Evolutionary conservation across 2,888 invertebrate genomes (phyloP), one percentile per base, ranked within the genome.

Genomic region (Caenorhabditis japonica): DNA sequence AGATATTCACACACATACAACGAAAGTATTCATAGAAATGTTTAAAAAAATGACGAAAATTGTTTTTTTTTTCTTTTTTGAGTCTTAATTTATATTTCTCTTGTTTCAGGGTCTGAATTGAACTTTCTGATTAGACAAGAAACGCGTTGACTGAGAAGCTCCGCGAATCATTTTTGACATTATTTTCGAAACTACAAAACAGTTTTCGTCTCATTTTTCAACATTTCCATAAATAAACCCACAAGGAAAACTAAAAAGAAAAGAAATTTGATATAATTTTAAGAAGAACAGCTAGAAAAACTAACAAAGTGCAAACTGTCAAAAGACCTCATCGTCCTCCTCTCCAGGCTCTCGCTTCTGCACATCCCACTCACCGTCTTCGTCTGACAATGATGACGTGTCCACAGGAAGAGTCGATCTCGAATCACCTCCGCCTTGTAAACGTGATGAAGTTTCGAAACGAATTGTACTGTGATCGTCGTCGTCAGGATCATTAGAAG

Each of bases 341-440:
- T 44, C 53, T 10, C 36, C 38, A 15, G 33, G 8, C 0, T 17
- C 41, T 12, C 33, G 27, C 21, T 41, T 55, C 25, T 64, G 55
- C 17, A 64, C 64, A 15, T 64, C 64, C 64, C 64, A 64, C 15
- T 64, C 64, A 33, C 47, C 64, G 12, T 55, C 56, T 43, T 64
- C 64, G 56, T 64, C 64, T 10, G 64, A 64, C 43, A 49, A 47
- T 3, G 49, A 34, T 12, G 49, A 34, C 36, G 36, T 34, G 0
- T 21, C 30, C 25, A 10, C 10, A 33, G 3, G 17, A 23, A 15
- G 23, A 0, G 4, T 30, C 1, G 2, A 8, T n/a, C 23, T 15
- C 1, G 33, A 2, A 21, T 30, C 33, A 13, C 10, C 19, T 3
- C 34, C 43, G 19, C n/a, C 51, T 1, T 15, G 21, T 23, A 44